phyloP scores from a whole-genome alignment of 92 coral and sea anemone species.

The Bergia sp. region DNA sequence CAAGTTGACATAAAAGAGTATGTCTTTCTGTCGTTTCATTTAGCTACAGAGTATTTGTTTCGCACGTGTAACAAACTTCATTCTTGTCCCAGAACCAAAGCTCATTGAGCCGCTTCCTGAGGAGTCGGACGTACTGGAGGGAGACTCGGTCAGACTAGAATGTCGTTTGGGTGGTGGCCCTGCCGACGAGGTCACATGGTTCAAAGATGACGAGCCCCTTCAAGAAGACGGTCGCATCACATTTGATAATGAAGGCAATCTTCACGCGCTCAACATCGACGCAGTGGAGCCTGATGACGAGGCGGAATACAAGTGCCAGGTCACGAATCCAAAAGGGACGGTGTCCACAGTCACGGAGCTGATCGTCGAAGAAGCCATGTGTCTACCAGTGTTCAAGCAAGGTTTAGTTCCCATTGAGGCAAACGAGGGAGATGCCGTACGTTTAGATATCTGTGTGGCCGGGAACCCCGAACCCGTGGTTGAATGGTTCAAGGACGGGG shows the following conservation, averaged over 20 bases:
- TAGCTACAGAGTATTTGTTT: not conserved
- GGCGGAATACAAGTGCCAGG: constrained; percentile 84
- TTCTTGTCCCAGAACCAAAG: constrained; percentile 48
- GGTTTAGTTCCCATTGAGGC: constrained; percentile 67
- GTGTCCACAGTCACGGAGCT: constrained; percentile 71
- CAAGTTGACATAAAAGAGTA: not conserved
- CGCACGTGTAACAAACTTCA: not conserved
- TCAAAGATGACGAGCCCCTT: constrained; percentile 76
- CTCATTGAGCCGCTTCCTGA: constrained; percentile 68
- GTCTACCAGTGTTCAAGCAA: constrained; percentile 86
- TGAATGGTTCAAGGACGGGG: constrained; percentile 93
- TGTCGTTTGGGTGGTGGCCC: constrained; percentile 81
- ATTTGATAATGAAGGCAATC: constrained; percentile 72
- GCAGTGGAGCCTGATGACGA: constrained; percentile 85
- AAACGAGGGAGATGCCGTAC: constrained; percentile 81
- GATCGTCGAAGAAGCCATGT: constrained; percentile 90
- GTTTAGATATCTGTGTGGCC: constrained; percentile 74
- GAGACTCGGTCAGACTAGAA: constrained; percentile 76
- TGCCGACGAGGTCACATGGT: constrained; percentile 76
- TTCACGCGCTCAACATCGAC: constrained; percentile 74
- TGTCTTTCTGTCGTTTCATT: not conserved
- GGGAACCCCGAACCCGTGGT: constrained; percentile 96
- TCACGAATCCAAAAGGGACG: constrained; percentile 72
- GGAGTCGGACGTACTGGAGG: constrained; percentile 89
- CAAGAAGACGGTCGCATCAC: constrained; percentile 76